Conservation (phyloP, 92 coral and sea anemone genomes). For the Palythoa heliodiscus region DNA sequence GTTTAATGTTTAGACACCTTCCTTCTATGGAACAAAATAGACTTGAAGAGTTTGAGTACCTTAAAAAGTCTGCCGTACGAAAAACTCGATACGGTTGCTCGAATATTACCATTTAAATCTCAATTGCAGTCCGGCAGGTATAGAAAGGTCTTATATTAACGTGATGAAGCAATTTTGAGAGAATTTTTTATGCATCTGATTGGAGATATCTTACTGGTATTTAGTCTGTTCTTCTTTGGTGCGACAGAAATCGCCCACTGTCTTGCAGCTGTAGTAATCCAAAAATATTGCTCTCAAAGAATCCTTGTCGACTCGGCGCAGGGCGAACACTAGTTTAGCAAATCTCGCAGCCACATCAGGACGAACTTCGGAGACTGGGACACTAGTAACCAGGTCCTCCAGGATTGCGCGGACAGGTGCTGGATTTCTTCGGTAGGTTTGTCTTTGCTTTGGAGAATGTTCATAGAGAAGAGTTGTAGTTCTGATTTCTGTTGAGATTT, state of each 20-base stretch:
- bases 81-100: no score
- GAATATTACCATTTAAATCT: no score
- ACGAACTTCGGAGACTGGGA: constrained; percentile 53
- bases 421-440: constrained; percentile 9
- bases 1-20: no score
- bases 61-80: no score
- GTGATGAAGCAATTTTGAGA: no score
- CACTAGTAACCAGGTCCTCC: constrained; percentile 50
- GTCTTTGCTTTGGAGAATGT: constrained; percentile 18
- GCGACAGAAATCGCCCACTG: neutral
- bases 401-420: constrained; percentile 38
- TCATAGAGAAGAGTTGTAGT: constrained; percentile 30
- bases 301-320: constrained; percentile 48
- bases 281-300: constrained; percentile 48
- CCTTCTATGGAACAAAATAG: no score
- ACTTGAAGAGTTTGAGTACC: no score
- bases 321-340: constrained; percentile 57
- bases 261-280: constrained; percentile 52
- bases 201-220: constrained; percentile 52
- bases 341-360: constrained; percentile 55
- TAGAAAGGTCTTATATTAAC: no score
- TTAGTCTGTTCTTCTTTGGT: constrained; percentile 49
- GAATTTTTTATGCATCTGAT: neutral
- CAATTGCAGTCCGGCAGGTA: no score
- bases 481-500: constrained; percentile 31